phyloP scores from a whole-genome alignment of 2,888 invertebrate species.

The Ophonus ardosiacus region DNA sequence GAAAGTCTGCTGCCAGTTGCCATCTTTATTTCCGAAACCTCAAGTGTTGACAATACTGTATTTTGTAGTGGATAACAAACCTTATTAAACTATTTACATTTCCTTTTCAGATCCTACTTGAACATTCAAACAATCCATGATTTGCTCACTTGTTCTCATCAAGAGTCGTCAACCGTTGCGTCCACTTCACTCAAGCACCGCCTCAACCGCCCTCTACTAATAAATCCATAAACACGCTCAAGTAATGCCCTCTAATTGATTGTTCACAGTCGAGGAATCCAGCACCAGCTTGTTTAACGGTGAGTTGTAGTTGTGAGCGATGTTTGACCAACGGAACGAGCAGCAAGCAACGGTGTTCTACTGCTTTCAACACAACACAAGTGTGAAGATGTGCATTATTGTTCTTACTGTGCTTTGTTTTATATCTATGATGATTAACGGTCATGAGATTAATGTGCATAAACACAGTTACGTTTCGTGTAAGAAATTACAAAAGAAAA shows the following conservation, averaged over 20 bases:
- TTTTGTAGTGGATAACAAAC: background rate
- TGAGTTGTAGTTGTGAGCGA: background rate
- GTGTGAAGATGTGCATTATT: background rate
- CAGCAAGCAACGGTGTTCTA: background rate
- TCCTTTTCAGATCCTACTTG: background rate
- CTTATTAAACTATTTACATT: background rate
- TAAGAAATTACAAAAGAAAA: background rate
- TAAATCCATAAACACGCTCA: slow-evolving; percentile 39
- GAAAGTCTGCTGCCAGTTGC: too few relatives aligned
- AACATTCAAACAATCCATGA: background rate
- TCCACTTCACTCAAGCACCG: slow-evolving; percentile 15
- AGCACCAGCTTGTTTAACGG: background rate
- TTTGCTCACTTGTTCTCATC: background rate
- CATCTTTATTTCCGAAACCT: too few relatives aligned
- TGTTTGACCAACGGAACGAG: background rate
- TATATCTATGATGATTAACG: background rate
- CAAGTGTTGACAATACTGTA: background rate
- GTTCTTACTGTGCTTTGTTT: background rate
- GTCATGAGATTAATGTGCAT: background rate
- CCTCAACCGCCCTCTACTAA: background rate
- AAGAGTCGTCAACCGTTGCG: background rate
- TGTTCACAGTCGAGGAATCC: background rate
- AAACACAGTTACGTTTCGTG: background rate
- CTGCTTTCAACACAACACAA: background rate
- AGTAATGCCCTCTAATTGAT: slow-evolving; percentile 26